A percentile compares a stretch with the other conserved stretches of the same genome.
Conservation (phyloP, 2,113 vertebrate genomes). For the Rhynchopsitta pachyrhyncha region DNA sequence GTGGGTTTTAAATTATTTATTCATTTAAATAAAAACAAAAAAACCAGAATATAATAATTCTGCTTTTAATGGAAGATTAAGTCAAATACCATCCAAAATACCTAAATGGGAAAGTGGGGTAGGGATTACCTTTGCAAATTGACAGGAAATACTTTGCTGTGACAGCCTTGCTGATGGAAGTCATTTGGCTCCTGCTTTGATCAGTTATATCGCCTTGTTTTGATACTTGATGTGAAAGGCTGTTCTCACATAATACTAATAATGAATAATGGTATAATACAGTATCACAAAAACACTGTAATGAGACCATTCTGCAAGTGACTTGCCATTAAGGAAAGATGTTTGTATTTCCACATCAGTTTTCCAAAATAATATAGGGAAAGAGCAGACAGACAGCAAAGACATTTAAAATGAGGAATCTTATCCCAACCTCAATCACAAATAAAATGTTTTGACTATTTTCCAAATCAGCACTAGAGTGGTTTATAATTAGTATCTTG, state of each 20-base stretch:
- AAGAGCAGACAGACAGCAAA: neutral
- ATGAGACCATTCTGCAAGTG: neutral
- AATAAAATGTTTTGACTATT: neutral
- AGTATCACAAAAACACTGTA: neutral
- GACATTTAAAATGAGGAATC: neutral
- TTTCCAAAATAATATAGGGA: neutral
- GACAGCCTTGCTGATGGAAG: neutral
- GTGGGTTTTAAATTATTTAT: neutral
- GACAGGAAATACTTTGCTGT: neutral
- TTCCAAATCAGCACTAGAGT: neutral
- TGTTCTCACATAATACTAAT: neutral
- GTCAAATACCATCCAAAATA: neutral
- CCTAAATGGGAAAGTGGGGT: neutral
- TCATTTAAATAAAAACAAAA: neutral
- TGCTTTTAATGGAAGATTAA: neutral
- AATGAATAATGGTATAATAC: neutral
- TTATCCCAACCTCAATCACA: neutral
- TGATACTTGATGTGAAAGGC: neutral
- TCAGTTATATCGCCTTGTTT: neutral
- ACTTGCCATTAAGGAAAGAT: neutral
- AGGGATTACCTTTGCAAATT: neutral
- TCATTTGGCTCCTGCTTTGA: neutral
- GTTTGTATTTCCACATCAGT: neutral
- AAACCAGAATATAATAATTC: neutral
- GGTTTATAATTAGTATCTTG: neutral